Conservation (phyloP, 1,140 invertebrate genomes). For the Laupala kohalensis region DNA sequence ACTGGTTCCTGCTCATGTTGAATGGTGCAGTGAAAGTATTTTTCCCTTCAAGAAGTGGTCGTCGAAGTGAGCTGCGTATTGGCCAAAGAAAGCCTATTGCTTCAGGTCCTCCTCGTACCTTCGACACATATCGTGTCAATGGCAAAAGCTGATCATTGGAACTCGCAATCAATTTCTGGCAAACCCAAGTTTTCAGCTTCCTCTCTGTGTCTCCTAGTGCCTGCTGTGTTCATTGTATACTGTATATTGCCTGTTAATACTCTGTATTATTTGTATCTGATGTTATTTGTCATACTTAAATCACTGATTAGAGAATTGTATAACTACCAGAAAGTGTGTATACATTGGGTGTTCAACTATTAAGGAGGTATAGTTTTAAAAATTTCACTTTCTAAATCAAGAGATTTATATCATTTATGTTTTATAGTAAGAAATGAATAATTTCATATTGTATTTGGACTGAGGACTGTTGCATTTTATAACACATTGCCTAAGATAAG, state of each 20-base stretch:
- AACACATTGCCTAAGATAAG: neutral
- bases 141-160: neutral
- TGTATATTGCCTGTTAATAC: neutral
- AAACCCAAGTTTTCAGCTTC: neutral
- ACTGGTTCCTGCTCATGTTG: constrained; percentile 17
- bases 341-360: neutral
- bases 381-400: neutral
- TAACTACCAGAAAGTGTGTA: neutral
- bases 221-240: neutral
- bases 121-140: neutral
- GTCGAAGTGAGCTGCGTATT: neutral
- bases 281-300: neutral
- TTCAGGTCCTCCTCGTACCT: neutral
- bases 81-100: neutral
- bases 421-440: no score
- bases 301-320: neutral
- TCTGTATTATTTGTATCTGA: neutral
- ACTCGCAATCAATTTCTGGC: neutral
- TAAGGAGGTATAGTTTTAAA: neutral
- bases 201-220: neutral
- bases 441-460: neutral
- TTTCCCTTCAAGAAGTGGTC: neutral
- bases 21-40: constrained; percentile 14
- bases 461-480: neutral
- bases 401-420: neutral